Base-by-base conservation (phyloP, 2,113 vertebrate species). In the Lophura nycthemera region DNA sequence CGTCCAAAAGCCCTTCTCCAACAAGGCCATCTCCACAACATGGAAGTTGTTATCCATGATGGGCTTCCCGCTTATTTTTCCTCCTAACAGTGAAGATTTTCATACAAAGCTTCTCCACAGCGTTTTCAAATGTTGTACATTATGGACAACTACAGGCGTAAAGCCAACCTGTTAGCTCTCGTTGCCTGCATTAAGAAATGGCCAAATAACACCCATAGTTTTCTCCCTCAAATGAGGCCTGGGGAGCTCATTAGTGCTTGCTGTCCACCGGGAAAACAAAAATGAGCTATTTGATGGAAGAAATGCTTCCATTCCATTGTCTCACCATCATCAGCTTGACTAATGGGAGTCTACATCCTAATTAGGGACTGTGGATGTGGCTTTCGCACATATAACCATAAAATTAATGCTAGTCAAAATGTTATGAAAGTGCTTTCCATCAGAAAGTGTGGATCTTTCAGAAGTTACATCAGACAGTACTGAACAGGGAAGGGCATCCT, bases 261-360 rank as follows among this genome's bases (percentile, higher is more conserved):
- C 52, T 61, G 54, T 52, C 54, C 25, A 73, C 90, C 77, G 80
- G 50, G 19, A 92, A 88, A 74, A 74, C 22, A 80, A 18, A 86
- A 88, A 45, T 67, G 50, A 74, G 38, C 24, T 81, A 64, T 61
- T 87, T 67, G 80, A 78, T 38, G 38, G 38, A 75, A 42, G 42
- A 90, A 89, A 67, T 57, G 57, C 19, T 89, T 90, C 57, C 52
- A 78, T 66, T 84, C 73, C 52, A 60, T 20, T 78, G 6, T 19
- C 36, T 90, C 91, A 66, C 83, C 71, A 24, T 59, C 78, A 78
- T 84, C 74, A 92, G 84, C 61, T 52, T 85, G 52, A 79, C 87
- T 94, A 92, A 96, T 87, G 30, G 11, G 27, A 87, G 57, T n/a
- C 67, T 85, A 72, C 82, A 87, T 82, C 54, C 78, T 76, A 70